These are phyloP conservation scores for Sylvicola cinctus DNA, from an alignment of 2,888 invertebrate genomes.

Conservation along the genomic window DNA sequence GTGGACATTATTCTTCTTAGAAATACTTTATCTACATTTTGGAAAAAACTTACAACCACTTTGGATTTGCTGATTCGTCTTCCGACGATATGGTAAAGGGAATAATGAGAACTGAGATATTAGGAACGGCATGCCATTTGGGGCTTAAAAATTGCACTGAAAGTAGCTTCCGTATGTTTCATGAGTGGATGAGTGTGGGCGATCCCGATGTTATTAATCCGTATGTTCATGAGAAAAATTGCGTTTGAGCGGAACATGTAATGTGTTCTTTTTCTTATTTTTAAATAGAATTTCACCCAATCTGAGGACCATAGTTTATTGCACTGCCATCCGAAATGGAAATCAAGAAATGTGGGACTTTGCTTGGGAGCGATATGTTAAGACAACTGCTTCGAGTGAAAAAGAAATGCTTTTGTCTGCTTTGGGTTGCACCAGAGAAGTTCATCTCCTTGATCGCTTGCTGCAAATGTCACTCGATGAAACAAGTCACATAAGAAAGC, in stretches of 20 bases:
- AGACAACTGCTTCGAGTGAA: constrained; percentile 61
- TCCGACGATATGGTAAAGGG: constrained; percentile 44
- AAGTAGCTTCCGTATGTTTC: constrained; percentile 50
- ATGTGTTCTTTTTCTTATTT: constrained; percentile 1
- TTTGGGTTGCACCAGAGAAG: constrained; percentile 62
- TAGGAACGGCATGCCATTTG: constrained; percentile 54
- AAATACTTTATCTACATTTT: constrained; percentile 45
- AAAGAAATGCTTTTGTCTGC: constrained; percentile 54
- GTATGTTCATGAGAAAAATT: constrained; percentile 27
- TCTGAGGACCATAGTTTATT: constrained; percentile 64
- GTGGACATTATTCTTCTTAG: constrained; percentile 25
- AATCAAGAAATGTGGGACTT: constrained; percentile 77
- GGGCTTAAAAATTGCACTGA: constrained; percentile 52
- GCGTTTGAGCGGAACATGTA: not conserved
- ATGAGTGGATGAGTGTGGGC: constrained; percentile 50
- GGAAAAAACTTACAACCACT: constrained; percentile 40
- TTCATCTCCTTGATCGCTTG: constrained; percentile 52
- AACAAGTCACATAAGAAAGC: constrained; percentile 59
- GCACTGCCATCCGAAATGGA: constrained; percentile 65
- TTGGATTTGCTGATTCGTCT: constrained; percentile 43
- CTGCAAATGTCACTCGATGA: constrained; percentile 51
- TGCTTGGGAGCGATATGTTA: constrained; percentile 56
- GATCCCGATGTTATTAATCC: constrained; percentile 55
- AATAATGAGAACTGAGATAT: constrained; percentile 47
- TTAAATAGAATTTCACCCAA: constrained; percentile 57